Base-by-base conservation (phyloP, 1,140 invertebrate genomes). In the Pentalonia nigronervosa region DNA sequence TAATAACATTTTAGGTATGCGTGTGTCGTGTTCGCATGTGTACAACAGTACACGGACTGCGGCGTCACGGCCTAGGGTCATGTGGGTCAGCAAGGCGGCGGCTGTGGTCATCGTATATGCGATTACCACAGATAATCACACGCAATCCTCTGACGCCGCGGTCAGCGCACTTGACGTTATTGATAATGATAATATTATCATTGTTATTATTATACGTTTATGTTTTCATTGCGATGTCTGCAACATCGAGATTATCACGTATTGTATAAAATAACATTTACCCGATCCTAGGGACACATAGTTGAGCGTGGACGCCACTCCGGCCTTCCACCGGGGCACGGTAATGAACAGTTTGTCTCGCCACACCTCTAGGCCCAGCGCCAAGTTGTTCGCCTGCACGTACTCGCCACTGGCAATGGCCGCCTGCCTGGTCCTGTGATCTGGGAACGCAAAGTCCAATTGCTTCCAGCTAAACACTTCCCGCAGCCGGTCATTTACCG, bases 301-400 rank as follows among this genome's bases (percentile, higher is more conserved):
- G 94, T 96, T 97, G 94, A 98, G 95, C 94, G 97, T 97, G 53
- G 97, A 96, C 2, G 97, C 96, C 17, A 98, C 97, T 45, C 97
- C 97, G 47, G 95, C 94, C 83, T 96, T 96, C 97, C 97, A 98
- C 94, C 97, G 96, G 2, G 97, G 97, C 3, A 98, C 97, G 45
- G 96, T 96, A 48, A 98, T 96, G 94, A 98, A 98, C 0, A 98
- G 95, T 93, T 97, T 97, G 94, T 98, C 97, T 60, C 95, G 96
- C 96, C 97, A 97, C 91, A 97, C 95, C 95, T 98, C 97, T 50
- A 98, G 96, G 23, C 97, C 97, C 7, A 97, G 97, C 3, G 97
- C 97, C 14, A 98, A 95, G 60, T 96, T 97, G 94, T 98, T 97
- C 94, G 97, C 96, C 0, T 97, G 97, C 7, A 97, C 96, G 76